Base-by-base conservation (phyloP, 2,113 vertebrate genomes). In the Muntiacus reevesi region DNA sequence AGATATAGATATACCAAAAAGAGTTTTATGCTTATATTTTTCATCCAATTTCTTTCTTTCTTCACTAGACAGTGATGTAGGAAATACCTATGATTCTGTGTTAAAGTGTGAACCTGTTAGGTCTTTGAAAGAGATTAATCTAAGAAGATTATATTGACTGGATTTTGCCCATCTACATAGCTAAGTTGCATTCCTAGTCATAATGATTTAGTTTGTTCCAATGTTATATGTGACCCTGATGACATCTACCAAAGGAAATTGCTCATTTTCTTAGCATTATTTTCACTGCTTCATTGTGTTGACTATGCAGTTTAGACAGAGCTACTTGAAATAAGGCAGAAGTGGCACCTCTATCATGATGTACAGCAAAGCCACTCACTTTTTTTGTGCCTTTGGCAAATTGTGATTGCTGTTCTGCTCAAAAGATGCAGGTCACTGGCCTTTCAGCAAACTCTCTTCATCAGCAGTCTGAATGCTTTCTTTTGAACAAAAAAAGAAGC, bases 361-460 rank as follows among this genome's bases (percentile, higher is more conserved):
- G 15, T 8, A 85, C 40, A 89, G 54, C 15, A 62, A 28, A 87
- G 43, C 47, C 57, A 67, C 52, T 93, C 67, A 54, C 47, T 27
- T 83, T 55, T 57, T 55, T 4, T 96, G 55, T 87, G 92, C 92
- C 97, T 92, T 94, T 95, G 94, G 87, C 95, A 89, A 97, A 82
- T 43, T 93, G n/a, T 95, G 90, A 97, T 95, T 94, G 79, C 74
- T 94, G 6, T 85, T 96, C 45, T 96, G 28, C 52, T 89, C 1
- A 57, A 89, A 90, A 83, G 86, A 79, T 55, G 3, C 57, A 87
- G 89, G 95, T 97, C 97, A 78, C 55, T 92, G 84, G 79, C 97
- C 94, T 95, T 96, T 81, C 25, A 7, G 21, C 57, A 96, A 81
- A 92, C 8, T 94, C 33, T 55, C 90, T 95, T 96, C 60, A 95